These are phyloP conservation scores for Drosophila greeni DNA, from an alignment of 2,888 invertebrate species.

Conservation along the genomic window DNA sequence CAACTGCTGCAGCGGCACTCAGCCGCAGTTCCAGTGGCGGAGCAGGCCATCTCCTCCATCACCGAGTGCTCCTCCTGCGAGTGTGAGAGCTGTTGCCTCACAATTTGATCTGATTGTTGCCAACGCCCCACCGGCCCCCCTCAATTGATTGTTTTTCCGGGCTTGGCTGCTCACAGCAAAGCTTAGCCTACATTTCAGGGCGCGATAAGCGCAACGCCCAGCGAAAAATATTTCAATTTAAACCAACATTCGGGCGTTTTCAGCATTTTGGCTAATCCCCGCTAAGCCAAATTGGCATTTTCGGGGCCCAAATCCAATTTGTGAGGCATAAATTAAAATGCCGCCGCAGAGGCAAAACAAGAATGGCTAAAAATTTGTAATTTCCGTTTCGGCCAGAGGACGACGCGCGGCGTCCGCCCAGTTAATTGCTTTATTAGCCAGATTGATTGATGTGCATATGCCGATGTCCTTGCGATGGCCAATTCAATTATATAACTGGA, in stretches of 20 bases:
- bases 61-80: neutral
- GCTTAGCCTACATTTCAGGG: conserved; percentile 59
- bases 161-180: conserved; percentile 23
- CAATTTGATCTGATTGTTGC: conserved; percentile 26
- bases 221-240: conserved; percentile 42
- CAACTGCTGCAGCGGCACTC: conserved; percentile 51
- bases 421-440: conserved; percentile 70
- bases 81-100: conserved; percentile 7
- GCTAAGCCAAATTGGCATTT: conserved; percentile 63
- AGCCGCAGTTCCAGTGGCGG: conserved; percentile 15
- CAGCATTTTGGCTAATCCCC: conserved; percentile 55
- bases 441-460: conserved; percentile 52
- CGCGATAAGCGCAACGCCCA: conserved; percentile 41
- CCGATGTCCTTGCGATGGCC: conserved; percentile 33
- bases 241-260: conserved; percentile 20
- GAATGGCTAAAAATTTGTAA: conserved; percentile 54
- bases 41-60: conserved; percentile 1
- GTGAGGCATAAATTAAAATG: conserved; percentile 58
- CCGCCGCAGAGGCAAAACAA: conserved; percentile 34
- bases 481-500: conserved; percentile 45
- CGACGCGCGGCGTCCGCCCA: conserved; percentile 7
- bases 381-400: conserved; percentile 55
- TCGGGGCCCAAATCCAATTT: conserved; percentile 62
- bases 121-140: neutral
- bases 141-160: conserved; percentile 38